Evolutionary conservation across 2,888 invertebrate species (phyloP), one percentile per base, ranked within the genome.

Genomic region (Brachycybe producta): DNA sequence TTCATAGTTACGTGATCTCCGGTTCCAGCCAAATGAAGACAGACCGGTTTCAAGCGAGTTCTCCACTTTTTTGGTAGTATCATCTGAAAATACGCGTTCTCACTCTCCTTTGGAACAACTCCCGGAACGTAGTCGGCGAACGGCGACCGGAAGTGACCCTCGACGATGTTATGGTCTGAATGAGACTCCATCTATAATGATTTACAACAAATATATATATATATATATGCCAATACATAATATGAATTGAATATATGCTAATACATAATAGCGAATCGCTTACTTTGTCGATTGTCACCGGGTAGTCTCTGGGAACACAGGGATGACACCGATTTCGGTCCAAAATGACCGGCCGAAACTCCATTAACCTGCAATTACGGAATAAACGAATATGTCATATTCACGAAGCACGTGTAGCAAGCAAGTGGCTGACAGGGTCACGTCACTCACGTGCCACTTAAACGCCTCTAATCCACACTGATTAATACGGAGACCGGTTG

Each of bases 1-100:
- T 2, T 28, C 30, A 13, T 21, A 70, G 78, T 74, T 74, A 90
- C 90, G 74, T 98, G 97, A 72, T 98, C 97, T 39, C 97, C 98
- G 36, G 98, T 98, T 27, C 95, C 95, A 26, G 97, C 95, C 57
- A 97, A 73, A 64, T 97, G 95, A 56, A 98, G 74, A 66, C 94
- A 94, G 32, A 95, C 75, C 2, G 90, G 90, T 62, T 82, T 83
- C 59, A 76, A 74, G 17, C 72, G 70, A 7, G 74, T 73, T 47
- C 65, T 68, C 91, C 92, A 94, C 58, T 79, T 76, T 26, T 76
- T 70, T 0, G 94, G 94, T 57, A 94, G 64, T 30, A 94, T 63
- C 54, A 85, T 75, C 70, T 84, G 82, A 66, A 90, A 94, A 69
- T 83, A 77, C 0, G 91, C 91, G 56, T 77, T 80, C 64, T 82